These are phyloP conservation scores for Tiphia femorata DNA, from an alignment of 2,888 invertebrate species.

Conservation along the genomic window DNA sequence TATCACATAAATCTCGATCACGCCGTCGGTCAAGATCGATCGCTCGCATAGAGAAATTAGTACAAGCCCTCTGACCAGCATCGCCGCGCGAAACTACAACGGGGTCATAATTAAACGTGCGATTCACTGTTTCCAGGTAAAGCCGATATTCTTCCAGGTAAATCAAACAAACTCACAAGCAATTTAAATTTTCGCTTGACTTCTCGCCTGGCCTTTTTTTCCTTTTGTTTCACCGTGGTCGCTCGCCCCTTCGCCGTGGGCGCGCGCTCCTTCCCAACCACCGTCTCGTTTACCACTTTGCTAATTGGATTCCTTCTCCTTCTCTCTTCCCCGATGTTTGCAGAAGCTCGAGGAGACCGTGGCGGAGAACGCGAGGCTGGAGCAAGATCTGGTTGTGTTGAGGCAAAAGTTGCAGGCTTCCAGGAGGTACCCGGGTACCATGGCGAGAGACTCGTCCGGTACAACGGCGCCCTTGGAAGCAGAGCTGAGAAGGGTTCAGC, in stretches of 20 bases:
- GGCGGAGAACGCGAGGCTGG: constrained; percentile 88
- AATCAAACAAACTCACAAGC: constrained; percentile 38
- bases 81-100: background rate
- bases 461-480: constrained; percentile 80
- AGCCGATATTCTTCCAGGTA: constrained; percentile 55
- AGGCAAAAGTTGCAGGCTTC: constrained; percentile 86
- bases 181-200: constrained; percentile 27
- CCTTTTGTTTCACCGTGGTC: constrained; percentile 6
- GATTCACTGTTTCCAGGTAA: constrained; percentile 56
- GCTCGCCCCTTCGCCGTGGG: constrained; percentile 16
- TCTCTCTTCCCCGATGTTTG: constrained; percentile 6
- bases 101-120: constrained; percentile 32
- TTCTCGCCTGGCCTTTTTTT: constrained; percentile 18
- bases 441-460: constrained; percentile 62
- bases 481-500: constrained; percentile 87
- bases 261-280: background rate
- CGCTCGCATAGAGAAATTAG: background rate
- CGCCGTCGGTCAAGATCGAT: background rate
- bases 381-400: constrained; percentile 87
- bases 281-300: background rate
- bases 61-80: background rate
- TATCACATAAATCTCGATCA: too few relatives aligned
- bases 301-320: background rate
- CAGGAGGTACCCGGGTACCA: constrained; percentile 70
- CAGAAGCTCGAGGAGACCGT: constrained; percentile 93